Base-by-base conservation (phyloP, 1,140 invertebrate genomes). In the Augochlora pura region DNA sequence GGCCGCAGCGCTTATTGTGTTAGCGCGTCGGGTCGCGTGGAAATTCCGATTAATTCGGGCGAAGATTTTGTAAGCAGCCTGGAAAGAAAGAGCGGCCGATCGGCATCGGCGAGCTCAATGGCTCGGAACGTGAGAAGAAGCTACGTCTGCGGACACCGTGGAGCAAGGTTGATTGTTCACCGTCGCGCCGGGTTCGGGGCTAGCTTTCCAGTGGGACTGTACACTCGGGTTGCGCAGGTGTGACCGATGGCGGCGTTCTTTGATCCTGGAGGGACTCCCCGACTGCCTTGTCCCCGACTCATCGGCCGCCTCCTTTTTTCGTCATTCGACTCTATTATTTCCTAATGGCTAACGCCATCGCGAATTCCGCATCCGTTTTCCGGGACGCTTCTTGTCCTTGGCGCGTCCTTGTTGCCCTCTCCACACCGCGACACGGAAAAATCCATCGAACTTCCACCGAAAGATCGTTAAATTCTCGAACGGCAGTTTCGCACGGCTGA, bases 211-310 rank as follows among this genome's bases (percentile, higher is more conserved):
- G 25, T 54, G 71, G 83, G 88, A 91, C 87, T 91, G 89, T 91
- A 91, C 90, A 67, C 78, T 81, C 77, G 81, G 83, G 88, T 89
- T 91, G 89, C 86, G 90, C 91, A 91, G 91, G 91, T 91, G 90
- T 91, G 89, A 91, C 91, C 90, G 90, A 91, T 91, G 90, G 90
- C 91, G 90, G 91, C 82, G 71, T 83, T 84, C 91, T 91, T 91
- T 91, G 90, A 91, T 91, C 90, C 86, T 83, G 86, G 65, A 88
- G 82, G 82, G 85, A 89, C 89, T 83, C 71, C n/a, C 83, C 84
- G 83, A 86, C 87, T 89, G 90, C 89, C 91, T 91, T 91, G 90
- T 91, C 88, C 86, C 77, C 84, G 83, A 83, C 81, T 83, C 84
- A 87, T 88, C 75, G 81, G 57, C 84, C 75, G 70, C 63, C 80